Conservation (phyloP, 2,888 invertebrate species). For the Nowickia ferox region DNA sequence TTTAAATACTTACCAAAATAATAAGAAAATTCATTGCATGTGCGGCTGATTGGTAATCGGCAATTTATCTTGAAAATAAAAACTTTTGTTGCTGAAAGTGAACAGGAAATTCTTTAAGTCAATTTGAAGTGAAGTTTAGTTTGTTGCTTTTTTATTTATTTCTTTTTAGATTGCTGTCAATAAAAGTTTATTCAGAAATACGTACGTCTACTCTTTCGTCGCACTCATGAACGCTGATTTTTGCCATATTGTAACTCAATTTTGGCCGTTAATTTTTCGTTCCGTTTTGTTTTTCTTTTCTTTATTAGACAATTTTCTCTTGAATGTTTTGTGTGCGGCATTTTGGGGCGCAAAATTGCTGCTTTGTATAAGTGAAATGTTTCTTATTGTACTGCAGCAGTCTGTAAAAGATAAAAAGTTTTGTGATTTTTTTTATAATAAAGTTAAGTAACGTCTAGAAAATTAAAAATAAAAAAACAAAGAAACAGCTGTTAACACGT, state of each 20-base stretch:
- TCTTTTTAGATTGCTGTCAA: slow-evolving; percentile 35
- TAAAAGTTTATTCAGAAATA: slow-evolving; percentile 34
- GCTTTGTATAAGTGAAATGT: slow-evolving; percentile 43
- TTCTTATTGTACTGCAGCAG: slow-evolving; percentile 61
- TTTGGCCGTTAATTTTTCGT: slow-evolving; percentile 26
- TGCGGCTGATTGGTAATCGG: slow-evolving; percentile 26
- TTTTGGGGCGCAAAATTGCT: slow-evolving; percentile 24
- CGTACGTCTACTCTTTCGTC: background rate
- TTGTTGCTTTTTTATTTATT: background rate
- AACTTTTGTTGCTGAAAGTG: background rate
- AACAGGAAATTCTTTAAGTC: slow-evolving; percentile 47
- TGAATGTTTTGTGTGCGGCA: slow-evolving; percentile 11
- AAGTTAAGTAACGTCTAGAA: slow-evolving; percentile 7
- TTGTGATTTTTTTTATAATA: background rate
- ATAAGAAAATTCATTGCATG: slow-evolving; percentile 28
- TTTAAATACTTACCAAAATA: slow-evolving; percentile 11
- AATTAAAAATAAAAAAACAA: slow-evolving; percentile 5
- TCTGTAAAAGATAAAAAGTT: slow-evolving; percentile 65
- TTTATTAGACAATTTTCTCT: slow-evolving; percentile 36
- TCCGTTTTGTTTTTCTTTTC: slow-evolving; percentile 28
- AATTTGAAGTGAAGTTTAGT: slow-evolving; percentile 30
- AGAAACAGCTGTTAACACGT: slow-evolving; percentile 55
- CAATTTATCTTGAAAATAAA: slow-evolving; percentile 30
- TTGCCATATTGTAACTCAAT: slow-evolving; percentile 53
- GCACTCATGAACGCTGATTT: slow-evolving; percentile 30